phyloP scores from a whole-genome alignment of 1,140 invertebrate species.

The Drosophila orena region DNA sequence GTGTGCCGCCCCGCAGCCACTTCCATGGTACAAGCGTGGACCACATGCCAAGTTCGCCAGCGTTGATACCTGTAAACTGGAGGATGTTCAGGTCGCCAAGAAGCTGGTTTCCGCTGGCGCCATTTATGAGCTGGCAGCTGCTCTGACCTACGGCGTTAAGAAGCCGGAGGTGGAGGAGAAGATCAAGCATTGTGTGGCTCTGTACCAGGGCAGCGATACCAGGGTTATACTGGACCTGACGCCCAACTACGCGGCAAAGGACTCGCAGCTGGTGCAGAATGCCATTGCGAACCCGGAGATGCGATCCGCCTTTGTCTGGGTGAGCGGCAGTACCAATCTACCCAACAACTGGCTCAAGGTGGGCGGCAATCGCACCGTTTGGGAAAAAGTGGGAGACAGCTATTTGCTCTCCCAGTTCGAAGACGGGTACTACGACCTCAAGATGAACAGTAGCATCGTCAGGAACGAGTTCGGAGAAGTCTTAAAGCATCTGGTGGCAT shows the following conservation, averaged over 20 bases:
- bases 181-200: constrained; percentile 64
- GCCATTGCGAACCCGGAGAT: constrained; percentile 73
- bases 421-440: constrained; percentile 88
- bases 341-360: constrained; percentile 92
- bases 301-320: constrained; percentile 74
- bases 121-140: constrained; percentile 76
- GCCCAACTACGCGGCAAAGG: constrained; percentile 85
- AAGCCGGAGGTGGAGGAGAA: constrained; percentile 62
- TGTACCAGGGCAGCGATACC: constrained; percentile 58
- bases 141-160: constrained; percentile 66
- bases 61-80: constrained; percentile 25
- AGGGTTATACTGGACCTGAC: constrained; percentile 85
- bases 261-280: constrained; percentile 80
- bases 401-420: constrained; percentile 88
- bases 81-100: constrained; percentile 50
- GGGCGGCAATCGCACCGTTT: constrained; percentile 86
- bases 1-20: constrained; percentile 89
- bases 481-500: constrained; percentile 88
- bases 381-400: constrained; percentile 87
- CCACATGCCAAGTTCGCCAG: constrained; percentile 65
- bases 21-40: constrained; percentile 87
- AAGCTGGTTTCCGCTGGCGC: constrained; percentile 66
- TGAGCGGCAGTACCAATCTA: constrained; percentile 39
- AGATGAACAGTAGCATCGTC: constrained; percentile 87
- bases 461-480: constrained; percentile 88